phyloP scores from a whole-genome alignment of 2,888 invertebrate genomes.

The Candidula unifasciata region DNA sequence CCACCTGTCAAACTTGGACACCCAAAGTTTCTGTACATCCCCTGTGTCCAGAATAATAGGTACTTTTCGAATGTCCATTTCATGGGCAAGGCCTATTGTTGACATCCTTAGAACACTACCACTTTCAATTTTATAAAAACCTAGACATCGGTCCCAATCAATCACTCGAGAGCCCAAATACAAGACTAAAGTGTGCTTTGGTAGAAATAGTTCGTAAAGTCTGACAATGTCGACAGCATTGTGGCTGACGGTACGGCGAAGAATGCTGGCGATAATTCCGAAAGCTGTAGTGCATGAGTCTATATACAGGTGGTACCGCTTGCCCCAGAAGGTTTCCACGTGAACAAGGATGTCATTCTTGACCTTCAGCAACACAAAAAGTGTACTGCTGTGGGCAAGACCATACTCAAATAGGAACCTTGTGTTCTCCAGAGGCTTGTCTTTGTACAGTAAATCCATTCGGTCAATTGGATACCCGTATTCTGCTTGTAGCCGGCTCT shows the following conservation, averaged over 20 bases:
- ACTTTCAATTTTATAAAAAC: constrained; percentile 60
- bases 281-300: constrained; percentile 68
- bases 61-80: constrained; percentile 61
- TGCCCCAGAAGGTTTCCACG: constrained; percentile 74
- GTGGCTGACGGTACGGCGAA: constrained; percentile 64
- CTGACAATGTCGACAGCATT: constrained; percentile 61
- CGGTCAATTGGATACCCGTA: constrained; percentile 67
- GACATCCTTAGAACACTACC: constrained; percentile 62
- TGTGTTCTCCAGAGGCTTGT: constrained; percentile 64
- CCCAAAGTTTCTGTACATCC: constrained; percentile 3
- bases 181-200: constrained; percentile 66
- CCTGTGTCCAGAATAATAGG: constrained; percentile 55
- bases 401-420: constrained; percentile 64
- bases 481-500: constrained; percentile 61
- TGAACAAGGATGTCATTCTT: constrained; percentile 63
- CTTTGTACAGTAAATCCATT: constrained; percentile 66
- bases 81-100: constrained; percentile 67
- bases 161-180: constrained; percentile 56
- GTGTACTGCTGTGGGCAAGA: constrained; percentile 59
- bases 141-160: constrained; percentile 67
- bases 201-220: constrained; percentile 66
- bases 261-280: constrained; percentile 63
- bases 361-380: constrained; percentile 67
- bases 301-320: constrained; percentile 64
- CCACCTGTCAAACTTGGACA: constrained; percentile 70